A percentile compares a stretch with the other conserved stretches of the same genome.
phyloP scores from a whole-genome alignment of 2,888 invertebrate genomes.

The Folsomia candida region DNA sequence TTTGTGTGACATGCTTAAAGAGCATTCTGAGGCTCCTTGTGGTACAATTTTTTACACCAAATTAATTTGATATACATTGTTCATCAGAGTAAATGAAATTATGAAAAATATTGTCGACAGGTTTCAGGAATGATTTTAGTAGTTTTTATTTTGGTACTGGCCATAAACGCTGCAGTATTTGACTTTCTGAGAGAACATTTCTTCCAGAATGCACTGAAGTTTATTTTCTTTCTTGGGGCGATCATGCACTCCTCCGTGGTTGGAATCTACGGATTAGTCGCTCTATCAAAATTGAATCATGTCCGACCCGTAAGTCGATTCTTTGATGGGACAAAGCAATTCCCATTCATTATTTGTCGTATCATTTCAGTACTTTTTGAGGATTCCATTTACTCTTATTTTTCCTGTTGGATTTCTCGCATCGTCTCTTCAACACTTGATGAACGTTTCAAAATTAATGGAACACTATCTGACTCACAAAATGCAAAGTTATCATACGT shows the following conservation, averaged over 20 bases:
- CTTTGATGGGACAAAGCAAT: not conserved
- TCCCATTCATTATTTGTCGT: not conserved
- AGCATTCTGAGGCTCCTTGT: not conserved
- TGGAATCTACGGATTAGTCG: slow-evolving; percentile 22
- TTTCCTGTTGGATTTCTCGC: slow-evolving; percentile 10
- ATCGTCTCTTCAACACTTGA: not conserved
- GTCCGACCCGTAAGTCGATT: slow-evolving; percentile 18
- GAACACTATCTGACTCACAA: not conserved
- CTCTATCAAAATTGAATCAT: slow-evolving; percentile 21
- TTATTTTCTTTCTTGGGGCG: slow-evolving; percentile 8
- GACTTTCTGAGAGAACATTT: slow-evolving; percentile 20
- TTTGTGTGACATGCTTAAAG: not conserved
- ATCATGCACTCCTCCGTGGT: slow-evolving; percentile 22
- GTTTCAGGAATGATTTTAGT: slow-evolving; percentile 12
- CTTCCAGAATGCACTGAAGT: slow-evolving; percentile 3
- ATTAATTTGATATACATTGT: too few species aligned
- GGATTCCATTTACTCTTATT: slow-evolving; percentile 21
- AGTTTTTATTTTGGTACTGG: not conserved
- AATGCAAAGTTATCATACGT: not conserved
- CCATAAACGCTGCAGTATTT: slow-evolving; percentile 1
- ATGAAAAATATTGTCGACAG: too few species aligned
- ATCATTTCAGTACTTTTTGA: slow-evolving; percentile 22
- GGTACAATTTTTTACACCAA: too few species aligned
- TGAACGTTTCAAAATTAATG: not conserved
- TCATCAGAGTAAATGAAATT: not conserved